Evolutionary conservation across 2,888 invertebrate genomes (phyloP).

Genomic region (Mayetiola destructor): DNA sequence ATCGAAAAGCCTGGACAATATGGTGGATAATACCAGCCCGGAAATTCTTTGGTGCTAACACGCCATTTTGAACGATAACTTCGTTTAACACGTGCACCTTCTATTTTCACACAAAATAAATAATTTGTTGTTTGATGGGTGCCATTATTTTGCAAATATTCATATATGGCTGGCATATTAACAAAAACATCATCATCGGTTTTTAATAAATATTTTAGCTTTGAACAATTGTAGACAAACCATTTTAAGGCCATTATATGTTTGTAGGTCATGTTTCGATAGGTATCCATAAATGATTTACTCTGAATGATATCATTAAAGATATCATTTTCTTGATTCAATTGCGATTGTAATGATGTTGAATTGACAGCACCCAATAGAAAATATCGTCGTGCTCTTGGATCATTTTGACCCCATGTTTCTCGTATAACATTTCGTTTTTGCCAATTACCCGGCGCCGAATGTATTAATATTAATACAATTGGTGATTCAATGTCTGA

Average conservation of each 20-base stretch:
- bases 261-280: conserved; percentile 71
- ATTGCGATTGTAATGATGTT: conserved; percentile 27
- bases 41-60: conserved; percentile 52
- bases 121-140: conserved; percentile 35
- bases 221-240: conserved; percentile 52
- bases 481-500: conserved; percentile 34
- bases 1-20: conserved; percentile 65
- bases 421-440: conserved; percentile 53
- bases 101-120: conserved; percentile 47
- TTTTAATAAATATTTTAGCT: conserved; percentile 54
- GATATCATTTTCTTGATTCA: conserved; percentile 40
- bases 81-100: conserved; percentile 41
- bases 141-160: conserved; percentile 32
- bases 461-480: conserved; percentile 50
- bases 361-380: conserved; percentile 44
- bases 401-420: conserved; percentile 52
- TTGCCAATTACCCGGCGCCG: conserved; percentile 48
- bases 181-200: conserved; percentile 67
- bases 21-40: conserved; percentile 47
- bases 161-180: conserved; percentile 46
- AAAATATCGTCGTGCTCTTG: conserved; percentile 47
- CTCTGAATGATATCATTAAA: conserved; percentile 62
- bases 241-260: conserved; percentile 72
- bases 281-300: conserved; percentile 58
- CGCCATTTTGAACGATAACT: conserved; percentile 61